Conservation (phyloP, 2,113 vertebrate genomes). For the Hippocampus abdominalis region DNA sequence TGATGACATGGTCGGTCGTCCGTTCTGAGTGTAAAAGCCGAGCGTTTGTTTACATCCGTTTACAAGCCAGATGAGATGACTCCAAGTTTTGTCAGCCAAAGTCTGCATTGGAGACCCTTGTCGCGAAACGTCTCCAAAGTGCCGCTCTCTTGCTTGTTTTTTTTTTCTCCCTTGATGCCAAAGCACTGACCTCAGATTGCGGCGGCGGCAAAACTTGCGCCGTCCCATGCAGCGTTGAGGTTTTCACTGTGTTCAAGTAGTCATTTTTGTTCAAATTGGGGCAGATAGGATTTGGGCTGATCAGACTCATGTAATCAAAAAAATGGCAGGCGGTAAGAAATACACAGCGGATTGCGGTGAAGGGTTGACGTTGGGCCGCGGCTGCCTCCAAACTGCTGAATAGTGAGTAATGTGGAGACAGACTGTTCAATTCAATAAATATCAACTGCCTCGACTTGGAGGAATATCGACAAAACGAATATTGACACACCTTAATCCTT, state of each 20-base stretch:
- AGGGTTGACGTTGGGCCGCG: constrained; percentile 17
- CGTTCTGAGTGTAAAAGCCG: too few relatives aligned
- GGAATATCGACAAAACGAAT: neutral
- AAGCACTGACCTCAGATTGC: neutral
- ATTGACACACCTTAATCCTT: neutral
- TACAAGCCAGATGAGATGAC: neutral
- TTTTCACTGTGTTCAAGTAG: constrained; percentile 31
- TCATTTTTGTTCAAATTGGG: constrained; percentile 34
- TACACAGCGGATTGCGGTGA: constrained; percentile 30
- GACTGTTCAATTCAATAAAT: constrained; percentile 28
- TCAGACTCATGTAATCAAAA: constrained; percentile 39
- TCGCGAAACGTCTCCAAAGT: constrained; percentile 1
- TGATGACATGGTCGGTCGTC: too few relatives aligned
- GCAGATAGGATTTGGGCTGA: constrained; percentile 42
- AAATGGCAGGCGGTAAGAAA: constrained; percentile 25
- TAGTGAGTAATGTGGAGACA: constrained; percentile 31
- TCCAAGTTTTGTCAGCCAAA: constrained; percentile 1
- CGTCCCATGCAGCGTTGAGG: constrained; percentile 4
- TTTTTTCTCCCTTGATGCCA: neutral
- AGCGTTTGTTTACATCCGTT: neutral
- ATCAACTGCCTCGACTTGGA: neutral
- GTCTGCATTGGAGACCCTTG: neutral
- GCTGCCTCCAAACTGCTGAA: constrained; percentile 32
- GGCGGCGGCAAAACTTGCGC: neutral
- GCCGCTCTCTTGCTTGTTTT: neutral